Conservation (phyloP, 2,113 vertebrate genomes). For the Typhlomys cinereus region DNA sequence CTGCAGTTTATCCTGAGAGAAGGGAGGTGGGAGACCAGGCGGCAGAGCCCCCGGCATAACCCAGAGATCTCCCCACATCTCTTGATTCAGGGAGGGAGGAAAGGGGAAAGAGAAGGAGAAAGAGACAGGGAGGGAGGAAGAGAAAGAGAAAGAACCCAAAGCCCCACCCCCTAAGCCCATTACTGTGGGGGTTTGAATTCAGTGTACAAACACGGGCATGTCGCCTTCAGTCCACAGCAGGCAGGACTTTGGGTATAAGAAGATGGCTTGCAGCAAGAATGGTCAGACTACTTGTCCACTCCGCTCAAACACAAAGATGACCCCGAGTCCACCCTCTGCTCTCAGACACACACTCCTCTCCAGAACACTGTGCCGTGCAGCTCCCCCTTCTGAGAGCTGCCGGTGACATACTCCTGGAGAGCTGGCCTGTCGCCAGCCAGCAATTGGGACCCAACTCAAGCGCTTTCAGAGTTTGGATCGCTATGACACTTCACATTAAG, state of each 20-base stretch:
- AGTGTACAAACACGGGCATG: neutral
- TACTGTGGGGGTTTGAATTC: too few species aligned
- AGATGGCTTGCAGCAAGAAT: too few species aligned
- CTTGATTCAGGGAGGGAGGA: neutral
- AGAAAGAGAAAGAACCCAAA: neutral
- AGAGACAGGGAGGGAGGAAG: neutral
- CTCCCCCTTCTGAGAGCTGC: neutral
- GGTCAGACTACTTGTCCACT: neutral
- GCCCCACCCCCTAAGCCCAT: neutral
- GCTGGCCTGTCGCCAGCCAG: too few species aligned
- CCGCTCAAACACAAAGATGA: neutral
- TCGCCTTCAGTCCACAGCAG: neutral
- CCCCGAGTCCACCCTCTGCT: neutral
- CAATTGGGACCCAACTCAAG: neutral
- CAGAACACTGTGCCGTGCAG: rapidly evolving
- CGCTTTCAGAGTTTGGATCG: neutral
- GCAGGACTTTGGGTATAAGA: neutral
- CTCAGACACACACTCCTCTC: neutral
- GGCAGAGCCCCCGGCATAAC: neutral
- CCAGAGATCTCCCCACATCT: neutral
- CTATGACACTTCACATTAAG: too few species aligned
- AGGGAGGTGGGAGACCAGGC: neutral
- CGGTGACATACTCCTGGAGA: neutral
- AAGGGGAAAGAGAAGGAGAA: neutral
- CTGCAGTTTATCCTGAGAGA: rapidly evolving